phyloP scores from a whole-genome alignment of 2,888 invertebrate genomes.

The Meiosimyza platycephala region DNA sequence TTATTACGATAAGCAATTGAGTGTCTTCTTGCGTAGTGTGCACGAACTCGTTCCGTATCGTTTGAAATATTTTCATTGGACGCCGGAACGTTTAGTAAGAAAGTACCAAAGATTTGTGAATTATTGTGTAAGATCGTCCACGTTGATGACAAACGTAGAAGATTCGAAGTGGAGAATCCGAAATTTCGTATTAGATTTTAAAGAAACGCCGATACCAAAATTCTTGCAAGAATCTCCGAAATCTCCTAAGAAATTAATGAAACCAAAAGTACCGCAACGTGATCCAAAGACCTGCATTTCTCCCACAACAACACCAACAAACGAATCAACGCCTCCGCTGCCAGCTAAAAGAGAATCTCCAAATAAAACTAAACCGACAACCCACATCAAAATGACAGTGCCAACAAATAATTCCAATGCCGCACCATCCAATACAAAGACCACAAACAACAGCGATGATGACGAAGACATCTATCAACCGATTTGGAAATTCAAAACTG shows the following conservation, averaged over 20 bases:
- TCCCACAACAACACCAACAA: slow-evolving; percentile 23
- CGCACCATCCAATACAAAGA: not conserved
- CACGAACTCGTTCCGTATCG: slow-evolving; percentile 26
- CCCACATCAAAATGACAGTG: slow-evolving; percentile 45
- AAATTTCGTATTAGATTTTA: not conserved
- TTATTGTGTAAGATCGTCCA: not conserved
- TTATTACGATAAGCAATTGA: slow-evolving; percentile 49
- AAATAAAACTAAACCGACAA: not conserved
- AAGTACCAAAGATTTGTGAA: slow-evolving; percentile 44
- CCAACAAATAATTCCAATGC: slow-evolving; percentile 41
- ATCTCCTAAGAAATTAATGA: slow-evolving; percentile 1
- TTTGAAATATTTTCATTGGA: slow-evolving; percentile 33
- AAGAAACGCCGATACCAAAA: not conserved
- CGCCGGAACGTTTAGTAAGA: slow-evolving; percentile 43
- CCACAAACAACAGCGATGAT: slow-evolving; percentile 35
- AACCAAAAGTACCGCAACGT: slow-evolving; percentile 45
- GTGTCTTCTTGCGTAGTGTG: slow-evolving; percentile 44
- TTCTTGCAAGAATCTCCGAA: slow-evolving; percentile 11
- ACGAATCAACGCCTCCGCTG: slow-evolving; percentile 12
- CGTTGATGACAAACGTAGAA: too few species aligned
- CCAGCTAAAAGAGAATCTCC: slow-evolving; percentile 32
- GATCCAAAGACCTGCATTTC: slow-evolving; percentile 51
- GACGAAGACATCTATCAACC: slow-evolving; percentile 67
- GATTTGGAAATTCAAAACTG: slow-evolving; percentile 66
- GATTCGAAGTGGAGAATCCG: too few species aligned